A percentile compares a stretch with the other conserved stretches of the same genome.
Evolutionary conservation across 2,888 invertebrate species (phyloP).

Genomic region (Ichneumon xanthorius): DNA sequence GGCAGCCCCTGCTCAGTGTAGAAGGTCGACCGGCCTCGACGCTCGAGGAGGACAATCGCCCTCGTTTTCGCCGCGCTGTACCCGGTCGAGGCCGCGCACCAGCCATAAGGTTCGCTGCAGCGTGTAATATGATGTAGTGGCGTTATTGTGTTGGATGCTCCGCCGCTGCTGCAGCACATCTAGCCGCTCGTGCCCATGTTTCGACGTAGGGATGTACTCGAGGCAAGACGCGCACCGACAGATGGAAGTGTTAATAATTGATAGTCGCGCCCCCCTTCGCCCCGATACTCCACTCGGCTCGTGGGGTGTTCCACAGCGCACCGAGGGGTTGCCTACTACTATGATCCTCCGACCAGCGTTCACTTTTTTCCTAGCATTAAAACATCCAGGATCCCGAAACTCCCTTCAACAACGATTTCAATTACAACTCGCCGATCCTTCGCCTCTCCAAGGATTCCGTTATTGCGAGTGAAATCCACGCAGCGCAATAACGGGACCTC

Average conservation of each 20-base stretch:
- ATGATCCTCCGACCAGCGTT: constrained; percentile 47
- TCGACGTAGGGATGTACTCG: constrained; percentile 64
- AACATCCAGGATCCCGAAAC: constrained; percentile 10
- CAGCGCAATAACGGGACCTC: background rate
- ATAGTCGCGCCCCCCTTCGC: constrained; percentile 81
- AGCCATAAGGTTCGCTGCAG: constrained; percentile 75
- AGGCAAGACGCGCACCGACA: constrained; percentile 80
- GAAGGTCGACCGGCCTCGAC: constrained; percentile 38
- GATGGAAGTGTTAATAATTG: constrained; percentile 85
- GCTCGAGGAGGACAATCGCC: constrained; percentile 68
- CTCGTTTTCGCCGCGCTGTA: constrained; percentile 67
- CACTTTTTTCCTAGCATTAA: constrained; percentile 63
- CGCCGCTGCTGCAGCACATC: constrained; percentile 50
- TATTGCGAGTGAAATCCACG: background rate
- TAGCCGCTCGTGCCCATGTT: constrained; percentile 54
- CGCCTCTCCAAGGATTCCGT: constrained; percentile 18
- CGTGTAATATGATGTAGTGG: constrained; percentile 78
- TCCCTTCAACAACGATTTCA: constrained; percentile 15
- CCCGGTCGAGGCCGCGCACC: constrained; percentile 57
- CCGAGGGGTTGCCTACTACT: constrained; percentile 60
- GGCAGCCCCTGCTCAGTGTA: constrained; percentile 16
- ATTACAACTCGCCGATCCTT: background rate
- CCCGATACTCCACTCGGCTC: constrained; percentile 61
- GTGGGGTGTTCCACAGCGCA: constrained; percentile 48
- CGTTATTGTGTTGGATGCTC: constrained; percentile 72